A percentile compares a stretch with the other conserved stretches of the same genome.
These are phyloP conservation scores for Drosophila elegans DNA, from an alignment of 1,140 invertebrate species.

Conservation along the genomic window DNA sequence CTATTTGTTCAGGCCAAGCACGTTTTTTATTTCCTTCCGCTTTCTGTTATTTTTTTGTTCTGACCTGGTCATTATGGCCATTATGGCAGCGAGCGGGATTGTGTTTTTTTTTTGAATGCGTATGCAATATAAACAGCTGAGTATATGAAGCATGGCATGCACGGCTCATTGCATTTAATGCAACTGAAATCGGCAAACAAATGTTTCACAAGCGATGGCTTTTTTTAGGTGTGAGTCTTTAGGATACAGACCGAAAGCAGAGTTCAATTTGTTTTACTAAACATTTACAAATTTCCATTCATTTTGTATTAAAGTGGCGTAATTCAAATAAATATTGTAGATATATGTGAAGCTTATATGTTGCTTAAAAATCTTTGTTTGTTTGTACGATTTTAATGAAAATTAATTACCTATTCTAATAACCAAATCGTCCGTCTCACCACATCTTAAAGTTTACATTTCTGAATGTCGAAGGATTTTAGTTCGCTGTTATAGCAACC, in stretches of 20 bases:
- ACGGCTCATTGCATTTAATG: constrained; percentile 44
- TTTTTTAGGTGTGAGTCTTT: neutral
- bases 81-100: constrained; percentile 11
- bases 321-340: constrained; percentile 7
- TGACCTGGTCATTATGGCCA: neutral
- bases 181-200: constrained; percentile 21
- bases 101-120: neutral
- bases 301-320: too few relatives aligned
- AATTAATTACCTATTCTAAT: constrained; percentile 23
- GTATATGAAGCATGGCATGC: constrained; percentile 30
- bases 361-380: constrained; percentile 4
- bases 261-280: neutral
- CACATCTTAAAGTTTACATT: constrained; percentile 13
- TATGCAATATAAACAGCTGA: constrained; percentile 23
- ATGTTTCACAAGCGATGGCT: neutral
- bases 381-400: constrained; percentile 10
- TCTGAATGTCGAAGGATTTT: constrained; percentile 9
- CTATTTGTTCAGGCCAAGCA: constrained; percentile 47
- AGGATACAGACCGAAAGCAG: neutral
- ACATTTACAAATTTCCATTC: too few relatives aligned
- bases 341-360: neutral
- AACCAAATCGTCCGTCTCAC: constrained; percentile 20
- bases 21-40: constrained; percentile 34
- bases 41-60: constrained; percentile 7
- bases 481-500: constrained; percentile 1